A percentile compares a stretch with the other conserved stretches of the same genome.
Conservation (phyloP, 2,113 vertebrate genomes). For the Ranitomeya imitator region DNA sequence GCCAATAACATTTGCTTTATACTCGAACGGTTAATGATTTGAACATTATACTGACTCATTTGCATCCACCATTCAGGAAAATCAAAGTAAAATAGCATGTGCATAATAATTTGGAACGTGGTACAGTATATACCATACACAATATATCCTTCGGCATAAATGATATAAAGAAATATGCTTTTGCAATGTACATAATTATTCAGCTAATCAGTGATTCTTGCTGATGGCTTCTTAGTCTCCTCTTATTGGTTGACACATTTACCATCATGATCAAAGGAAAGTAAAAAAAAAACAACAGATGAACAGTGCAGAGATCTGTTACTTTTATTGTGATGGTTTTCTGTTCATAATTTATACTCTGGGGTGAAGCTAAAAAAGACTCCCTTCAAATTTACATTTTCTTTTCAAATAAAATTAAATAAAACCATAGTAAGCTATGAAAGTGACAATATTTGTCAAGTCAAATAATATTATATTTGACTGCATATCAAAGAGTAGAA, state of each 20-base stretch:
- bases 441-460: conserved; percentile 1
- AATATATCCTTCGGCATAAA: neutral
- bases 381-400: neutral
- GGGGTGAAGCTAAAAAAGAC: neutral
- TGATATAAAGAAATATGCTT: neutral
- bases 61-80: too few relatives aligned
- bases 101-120: neutral
- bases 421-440: neutral
- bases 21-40: too few relatives aligned
- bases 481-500: neutral
- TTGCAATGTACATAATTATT: neutral
- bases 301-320: neutral
- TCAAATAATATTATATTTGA: neutral
- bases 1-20: too few relatives aligned
- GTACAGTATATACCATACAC: neutral
- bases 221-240: neutral
- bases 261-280: conserved; percentile 4
- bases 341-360: conserved; percentile 41
- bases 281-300: neutral
- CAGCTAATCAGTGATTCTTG: conserved; percentile 1
- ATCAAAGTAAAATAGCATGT: too few relatives aligned
- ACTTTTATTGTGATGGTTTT: neutral
- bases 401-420: conserved; percentile 11
- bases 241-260: conserved; percentile 13
- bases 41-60: too few relatives aligned